Percentiles rank a stretch among this genome's conserved stretches.
Evolutionary conservation across 2,113 vertebrate genomes (phyloP).

Genomic region (Oryzias javanicus): DNA sequence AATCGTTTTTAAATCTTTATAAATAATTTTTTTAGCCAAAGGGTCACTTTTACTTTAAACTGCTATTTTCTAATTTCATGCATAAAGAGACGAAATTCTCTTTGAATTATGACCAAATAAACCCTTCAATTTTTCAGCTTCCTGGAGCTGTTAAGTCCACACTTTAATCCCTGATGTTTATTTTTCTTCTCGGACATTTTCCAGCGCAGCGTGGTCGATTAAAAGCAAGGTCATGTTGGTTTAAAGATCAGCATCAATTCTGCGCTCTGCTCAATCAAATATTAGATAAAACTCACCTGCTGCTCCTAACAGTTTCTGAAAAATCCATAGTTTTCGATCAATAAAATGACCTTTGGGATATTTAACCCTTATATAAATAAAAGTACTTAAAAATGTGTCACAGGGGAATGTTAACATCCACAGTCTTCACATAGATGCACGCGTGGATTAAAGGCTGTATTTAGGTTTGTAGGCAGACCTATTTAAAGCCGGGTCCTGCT

Average conservation of each 20-base stretch:
- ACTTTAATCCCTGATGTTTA: background rate
- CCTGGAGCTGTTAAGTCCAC: slow-evolving; percentile 3
- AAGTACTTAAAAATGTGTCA: background rate
- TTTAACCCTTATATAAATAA: background rate
- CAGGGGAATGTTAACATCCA: background rate
- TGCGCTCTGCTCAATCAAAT: slow-evolving; percentile 11
- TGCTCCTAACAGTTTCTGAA: background rate
- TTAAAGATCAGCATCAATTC: slow-evolving; percentile 9
- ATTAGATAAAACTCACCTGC: background rate
- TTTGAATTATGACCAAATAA: too few species aligned
- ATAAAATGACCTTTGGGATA: background rate
- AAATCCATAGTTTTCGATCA: background rate
- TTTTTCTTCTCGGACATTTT: slow-evolving; percentile 17
- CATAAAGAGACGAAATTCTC: too few species aligned
- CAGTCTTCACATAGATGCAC: too few species aligned
- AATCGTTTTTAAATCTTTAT: too few species aligned
- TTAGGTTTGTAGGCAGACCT: too few species aligned
- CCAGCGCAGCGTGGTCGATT: slow-evolving; percentile 6
- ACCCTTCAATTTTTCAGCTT: background rate
- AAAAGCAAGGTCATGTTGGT: slow-evolving; percentile 12
- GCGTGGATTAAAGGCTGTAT: too few species aligned
- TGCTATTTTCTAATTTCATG: too few species aligned
- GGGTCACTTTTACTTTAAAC: too few species aligned
- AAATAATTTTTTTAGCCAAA: too few species aligned
- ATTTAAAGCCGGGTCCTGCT: too few species aligned